These are phyloP conservation scores for Araneus ventricosus DNA, from an alignment of 1,140 invertebrate species.

Conservation along the genomic window DNA sequence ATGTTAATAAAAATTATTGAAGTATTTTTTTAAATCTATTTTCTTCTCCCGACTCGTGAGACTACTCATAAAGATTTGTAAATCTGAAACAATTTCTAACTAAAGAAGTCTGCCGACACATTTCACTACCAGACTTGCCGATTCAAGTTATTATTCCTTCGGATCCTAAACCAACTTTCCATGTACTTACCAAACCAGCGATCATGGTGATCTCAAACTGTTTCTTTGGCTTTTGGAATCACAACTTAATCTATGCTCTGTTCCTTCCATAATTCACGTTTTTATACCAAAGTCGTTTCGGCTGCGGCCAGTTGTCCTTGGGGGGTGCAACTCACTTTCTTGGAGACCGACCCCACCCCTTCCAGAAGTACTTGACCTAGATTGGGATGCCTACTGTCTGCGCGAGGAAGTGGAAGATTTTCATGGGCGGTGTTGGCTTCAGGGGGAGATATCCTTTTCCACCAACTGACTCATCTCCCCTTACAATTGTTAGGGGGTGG, in stretches of 20 bases:
- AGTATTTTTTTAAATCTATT: too few relatives aligned
- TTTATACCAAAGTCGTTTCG: slow-evolving; percentile 48
- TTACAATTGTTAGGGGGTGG: not conserved
- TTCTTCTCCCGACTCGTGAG: too few relatives aligned
- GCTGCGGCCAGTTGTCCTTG: slow-evolving; percentile 20
- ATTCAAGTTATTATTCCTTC: not conserved
- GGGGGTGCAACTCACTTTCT: slow-evolving; percentile 2
- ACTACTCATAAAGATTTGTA: too few relatives aligned
- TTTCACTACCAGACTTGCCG: not conserved
- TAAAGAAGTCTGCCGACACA: too few relatives aligned
- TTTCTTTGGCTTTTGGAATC: slow-evolving; percentile 41
- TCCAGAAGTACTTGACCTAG: slow-evolving; percentile 70
- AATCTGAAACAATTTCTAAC: too few relatives aligned
- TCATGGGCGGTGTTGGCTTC: not conserved
- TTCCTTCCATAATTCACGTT: slow-evolving; percentile 65
- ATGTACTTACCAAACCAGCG: slow-evolving; percentile 40
- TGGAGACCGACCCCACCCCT: slow-evolving; percentile 25
- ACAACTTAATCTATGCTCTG: slow-evolving; percentile 32
- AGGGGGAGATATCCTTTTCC: not conserved
- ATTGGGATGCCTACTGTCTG: slow-evolving; percentile 27
- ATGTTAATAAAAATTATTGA: too few relatives aligned
- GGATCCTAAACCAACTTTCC: not conserved
- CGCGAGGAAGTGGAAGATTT: slow-evolving; percentile 15
- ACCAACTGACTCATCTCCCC: not conserved
- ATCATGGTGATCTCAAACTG: slow-evolving; percentile 39